These are phyloP conservation scores for Cecidostiba fungosa DNA, from an alignment of 2,888 invertebrate species.

Conservation along the genomic window DNA sequence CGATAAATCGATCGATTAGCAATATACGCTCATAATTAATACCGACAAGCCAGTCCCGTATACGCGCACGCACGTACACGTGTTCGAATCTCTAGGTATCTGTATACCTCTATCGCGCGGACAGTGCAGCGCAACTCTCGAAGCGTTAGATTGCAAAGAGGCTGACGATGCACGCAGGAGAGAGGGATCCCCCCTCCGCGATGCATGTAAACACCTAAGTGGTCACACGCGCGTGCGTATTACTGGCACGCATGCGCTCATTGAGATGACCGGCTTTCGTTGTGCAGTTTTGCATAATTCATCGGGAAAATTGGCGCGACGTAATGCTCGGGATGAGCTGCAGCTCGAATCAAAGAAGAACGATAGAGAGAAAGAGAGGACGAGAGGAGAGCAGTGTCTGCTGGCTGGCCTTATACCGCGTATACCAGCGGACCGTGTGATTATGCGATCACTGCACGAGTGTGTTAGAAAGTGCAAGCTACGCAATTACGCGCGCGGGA, in stretches of 20 bases:
- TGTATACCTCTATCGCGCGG: too few species aligned
- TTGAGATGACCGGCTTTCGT: slow-evolving; percentile 50
- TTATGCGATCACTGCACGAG: slow-evolving; percentile 38
- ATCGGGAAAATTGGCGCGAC: slow-evolving; percentile 51
- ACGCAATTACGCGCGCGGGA: slow-evolving; percentile 29
- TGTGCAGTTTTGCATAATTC: slow-evolving; percentile 69
- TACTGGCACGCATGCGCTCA: slow-evolving; percentile 59
- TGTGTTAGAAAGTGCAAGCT: slow-evolving; percentile 51
- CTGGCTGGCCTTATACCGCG: neutral
- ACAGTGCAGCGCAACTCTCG: neutral
- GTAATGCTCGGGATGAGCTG: neutral
- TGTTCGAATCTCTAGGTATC: too few species aligned
- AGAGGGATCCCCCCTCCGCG: too few species aligned
- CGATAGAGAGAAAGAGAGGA: neutral
- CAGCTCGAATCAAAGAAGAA: slow-evolving; percentile 6
- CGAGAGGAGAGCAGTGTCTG: slow-evolving; percentile 6
- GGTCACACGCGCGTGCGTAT: slow-evolving; percentile 44
- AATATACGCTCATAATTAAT: slow-evolving; percentile 71
- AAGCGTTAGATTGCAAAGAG: slow-evolving; percentile 32
- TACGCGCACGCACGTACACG: slow-evolving; percentile 8
- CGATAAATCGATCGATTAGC: slow-evolving; percentile 70
- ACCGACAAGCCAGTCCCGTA: slow-evolving; percentile 61
- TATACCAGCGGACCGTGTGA: slow-evolving; percentile 18
- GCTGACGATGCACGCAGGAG: too few species aligned
- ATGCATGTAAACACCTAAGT: slow-evolving; percentile 22